Evolutionary conservation across 2,113 vertebrate species (phyloP), one percentile per base, ranked within the genome.

Genomic region (Acrocephalus arundinaceus): DNA sequence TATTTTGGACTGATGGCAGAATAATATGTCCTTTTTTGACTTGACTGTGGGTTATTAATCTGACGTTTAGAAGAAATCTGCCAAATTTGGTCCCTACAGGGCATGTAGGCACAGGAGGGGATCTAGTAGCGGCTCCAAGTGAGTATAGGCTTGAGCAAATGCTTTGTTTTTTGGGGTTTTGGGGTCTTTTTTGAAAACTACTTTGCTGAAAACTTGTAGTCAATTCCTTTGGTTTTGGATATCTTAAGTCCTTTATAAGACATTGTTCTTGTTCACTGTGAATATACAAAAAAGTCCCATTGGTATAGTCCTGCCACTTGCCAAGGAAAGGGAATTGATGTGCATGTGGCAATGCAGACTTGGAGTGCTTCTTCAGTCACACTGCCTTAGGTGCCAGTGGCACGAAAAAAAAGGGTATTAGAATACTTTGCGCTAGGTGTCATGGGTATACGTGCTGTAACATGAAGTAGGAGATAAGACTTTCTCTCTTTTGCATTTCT

Each of bases 301-400:
- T 84, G 58, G n/a, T 54, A 5, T 22, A 89, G n/a, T 43, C 67
- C 43, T 86, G 9, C 9, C 0, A 1, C 61, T 63, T 84, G 70
- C 68, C 43, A 65, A 43, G 65, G 18, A 65, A 35, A 78, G 37
- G 52, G 23, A 89, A 51, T 87, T 63, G 33, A 75, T 67, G 84
- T 52, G 39, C 84, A 54, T 0, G 0, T 81, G 41, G 37, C 46
- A 77, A 54, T 31, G 49, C 31, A 77, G 84, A 41, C 61, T 84
- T 91, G 70, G 70, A 46, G 70, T 77, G n/a, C 17, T 74, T 95
- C 57, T 90, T 80, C 17, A 93, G 70, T 75, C 92, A 72, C 27
- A 12, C 17, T 68, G 65, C 66, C 85, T 78, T 68, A 65, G 66
- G 78, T 94, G 63, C 45, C 79, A 80, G 58, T 31, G 22, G 45